Percentiles rank a stretch among this genome's conserved stretches.
Conservation (phyloP, 2,888 invertebrate genomes). For the Xestia rhomboidea region DNA sequence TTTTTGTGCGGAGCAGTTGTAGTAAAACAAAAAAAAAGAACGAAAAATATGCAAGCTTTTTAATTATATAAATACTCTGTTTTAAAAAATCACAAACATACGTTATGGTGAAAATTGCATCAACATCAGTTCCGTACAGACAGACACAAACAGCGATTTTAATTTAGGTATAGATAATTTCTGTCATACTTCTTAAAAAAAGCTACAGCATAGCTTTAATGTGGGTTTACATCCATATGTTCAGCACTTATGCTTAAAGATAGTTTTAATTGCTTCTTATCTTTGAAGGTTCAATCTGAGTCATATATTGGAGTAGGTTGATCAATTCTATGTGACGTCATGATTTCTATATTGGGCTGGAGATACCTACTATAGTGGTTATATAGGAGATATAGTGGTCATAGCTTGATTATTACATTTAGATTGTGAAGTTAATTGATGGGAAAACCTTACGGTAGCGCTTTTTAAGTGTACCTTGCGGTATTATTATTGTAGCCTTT, state of each 20-base stretch:
- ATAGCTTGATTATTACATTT: conserved; percentile 9
- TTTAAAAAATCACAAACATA: neutral
- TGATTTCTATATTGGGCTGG: conserved; percentile 18
- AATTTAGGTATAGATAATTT: conserved; percentile 41
- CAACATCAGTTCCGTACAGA: neutral
- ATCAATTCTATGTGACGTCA: conserved; percentile 30
- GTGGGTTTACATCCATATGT: conserved; percentile 55
- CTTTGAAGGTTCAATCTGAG: conserved; percentile 37
- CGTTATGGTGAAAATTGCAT: neutral
- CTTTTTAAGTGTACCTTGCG: conserved; percentile 12
- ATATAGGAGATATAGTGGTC: conserved; percentile 1
- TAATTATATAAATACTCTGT: neutral
- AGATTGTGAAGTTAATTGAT: conserved; percentile 27
- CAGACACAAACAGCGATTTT: neutral
- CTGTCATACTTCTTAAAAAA: conserved; percentile 51
- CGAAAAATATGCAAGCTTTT: neutral
- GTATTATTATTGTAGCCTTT: conserved; percentile 9
- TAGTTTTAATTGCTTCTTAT: conserved; percentile 51
- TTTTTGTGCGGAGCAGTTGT: too few species aligned
- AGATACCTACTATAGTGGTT: neutral
- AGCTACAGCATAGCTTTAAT: conserved; percentile 27
- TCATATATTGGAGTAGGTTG: conserved; percentile 29
- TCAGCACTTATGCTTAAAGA: conserved; percentile 58
- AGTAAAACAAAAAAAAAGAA: neutral
- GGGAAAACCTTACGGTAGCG: conserved; percentile 28